Percentiles rank a stretch among this genome's conserved stretches.
These are phyloP conservation scores for Cyclopterus lumpus DNA, from an alignment of 2,797 vertebrate genomes.

Conservation along the genomic window DNA sequence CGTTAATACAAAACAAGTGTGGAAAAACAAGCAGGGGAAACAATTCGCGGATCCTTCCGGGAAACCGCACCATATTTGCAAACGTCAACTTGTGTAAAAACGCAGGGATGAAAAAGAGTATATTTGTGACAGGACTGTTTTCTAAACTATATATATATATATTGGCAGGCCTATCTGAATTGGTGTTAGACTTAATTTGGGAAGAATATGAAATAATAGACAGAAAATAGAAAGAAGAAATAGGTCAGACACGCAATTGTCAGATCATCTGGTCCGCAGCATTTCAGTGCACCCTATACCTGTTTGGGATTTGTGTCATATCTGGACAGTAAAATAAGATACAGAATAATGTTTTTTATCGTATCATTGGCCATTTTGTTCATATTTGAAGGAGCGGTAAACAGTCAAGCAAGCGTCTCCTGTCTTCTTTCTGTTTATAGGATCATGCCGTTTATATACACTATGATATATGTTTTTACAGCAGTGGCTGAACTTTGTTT, in stretches of 20 bases:
- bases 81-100: constrained; percentile 1
- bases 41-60: background rate
- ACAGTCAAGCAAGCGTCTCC: background rate
- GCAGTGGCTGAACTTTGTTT: background rate
- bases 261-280: background rate
- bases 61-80: constrained; percentile 8
- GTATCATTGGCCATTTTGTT: background rate
- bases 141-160: background rate
- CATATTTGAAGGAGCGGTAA: background rate
- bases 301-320: background rate
- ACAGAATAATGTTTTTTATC: background rate
- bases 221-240: background rate
- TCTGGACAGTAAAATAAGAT: background rate
- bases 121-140: background rate
- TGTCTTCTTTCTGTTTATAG: background rate
- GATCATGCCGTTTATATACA: background rate
- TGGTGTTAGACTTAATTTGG: background rate
- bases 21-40: constrained; percentile 15
- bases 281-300: background rate
- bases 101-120: background rate
- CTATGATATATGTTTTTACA: background rate
- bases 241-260: background rate
- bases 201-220: background rate
- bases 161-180: background rate
- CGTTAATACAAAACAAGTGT: constrained; percentile 26